Conservation (phyloP, 2,113 vertebrate species). For the Phrynosoma platyrhinos region DNA sequence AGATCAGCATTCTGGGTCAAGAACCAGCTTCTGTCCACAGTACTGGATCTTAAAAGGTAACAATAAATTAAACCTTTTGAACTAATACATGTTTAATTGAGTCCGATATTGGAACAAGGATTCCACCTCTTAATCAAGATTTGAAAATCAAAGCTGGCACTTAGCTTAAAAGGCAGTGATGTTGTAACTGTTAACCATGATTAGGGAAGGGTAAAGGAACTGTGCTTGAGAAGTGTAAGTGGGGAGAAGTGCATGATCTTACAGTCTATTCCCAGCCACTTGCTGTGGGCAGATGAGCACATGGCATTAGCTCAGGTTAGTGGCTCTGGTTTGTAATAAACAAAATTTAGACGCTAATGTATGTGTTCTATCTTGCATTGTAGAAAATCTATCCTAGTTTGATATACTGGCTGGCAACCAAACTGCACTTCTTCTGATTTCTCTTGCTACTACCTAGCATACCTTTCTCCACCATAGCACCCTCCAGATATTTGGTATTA, state of each 20-base stretch:
- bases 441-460: not conserved
- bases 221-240: not conserved
- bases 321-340: not conserved
- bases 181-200: not conserved
- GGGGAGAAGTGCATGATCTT: not conserved
- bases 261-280: not conserved
- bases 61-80: not conserved
- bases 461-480: too few species aligned
- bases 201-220: too few species aligned
- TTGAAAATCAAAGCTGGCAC: not conserved
- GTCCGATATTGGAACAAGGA: not conserved
- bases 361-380: not conserved
- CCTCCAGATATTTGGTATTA: not conserved
- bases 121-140: not conserved
- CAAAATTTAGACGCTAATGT: not conserved
- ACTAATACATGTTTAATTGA: not conserved
- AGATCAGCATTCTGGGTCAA: slow-evolving; percentile 89
- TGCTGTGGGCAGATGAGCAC: too few species aligned
- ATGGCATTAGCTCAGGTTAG: not conserved
- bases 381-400: not conserved
- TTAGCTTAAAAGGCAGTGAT: not conserved
- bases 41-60: slow-evolving; percentile 88
- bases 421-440: not conserved
- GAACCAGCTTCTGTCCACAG: slow-evolving; percentile 82
- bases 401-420: not conserved